A percentile compares a stretch with the other conserved stretches of the same genome.
Conservation (phyloP, 2,888 invertebrate genomes). For the Pinctada fucata region DNA sequence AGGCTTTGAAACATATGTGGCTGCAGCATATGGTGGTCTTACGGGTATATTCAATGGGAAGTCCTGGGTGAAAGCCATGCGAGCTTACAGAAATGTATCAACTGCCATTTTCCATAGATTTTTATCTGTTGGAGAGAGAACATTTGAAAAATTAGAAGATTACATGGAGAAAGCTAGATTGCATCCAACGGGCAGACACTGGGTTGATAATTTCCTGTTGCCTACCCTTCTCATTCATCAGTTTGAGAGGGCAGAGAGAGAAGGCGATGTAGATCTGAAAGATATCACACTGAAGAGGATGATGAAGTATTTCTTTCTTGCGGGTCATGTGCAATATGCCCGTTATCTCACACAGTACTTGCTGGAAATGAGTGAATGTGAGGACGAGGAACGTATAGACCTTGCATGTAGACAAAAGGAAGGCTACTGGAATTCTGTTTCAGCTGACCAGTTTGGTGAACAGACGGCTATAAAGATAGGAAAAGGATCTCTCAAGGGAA, state of each 20-base stretch:
- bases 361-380: no score
- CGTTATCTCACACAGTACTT: no score
- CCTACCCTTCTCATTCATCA: conserved; percentile 27
- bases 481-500: no score
- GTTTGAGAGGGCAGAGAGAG: conserved; percentile 27
- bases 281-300: no score
- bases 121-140: conserved; percentile 12
- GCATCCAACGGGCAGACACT: conserved; percentile 11
- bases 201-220: conserved; percentile 26
- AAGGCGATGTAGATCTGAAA: conserved; percentile 21
- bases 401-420: no score
- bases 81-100: conserved; percentile 17
- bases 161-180: conserved; percentile 19
- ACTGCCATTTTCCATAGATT: conserved; percentile 9
- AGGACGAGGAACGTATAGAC: no score
- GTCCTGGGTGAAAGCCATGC: conserved; percentile 24
- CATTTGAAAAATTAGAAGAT: conserved; percentile 16
- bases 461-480: no score
- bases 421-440: no score
- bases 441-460: no score
- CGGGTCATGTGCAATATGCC: no score
- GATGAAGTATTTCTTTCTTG: no score
- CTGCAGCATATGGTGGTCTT: conserved; percentile 23
- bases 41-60: conserved; percentile 26
- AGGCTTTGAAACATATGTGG: conserved; percentile 6